Conservation (phyloP, 2,888 invertebrate genomes). For the Scaptomyza cyrtandrae region DNA sequence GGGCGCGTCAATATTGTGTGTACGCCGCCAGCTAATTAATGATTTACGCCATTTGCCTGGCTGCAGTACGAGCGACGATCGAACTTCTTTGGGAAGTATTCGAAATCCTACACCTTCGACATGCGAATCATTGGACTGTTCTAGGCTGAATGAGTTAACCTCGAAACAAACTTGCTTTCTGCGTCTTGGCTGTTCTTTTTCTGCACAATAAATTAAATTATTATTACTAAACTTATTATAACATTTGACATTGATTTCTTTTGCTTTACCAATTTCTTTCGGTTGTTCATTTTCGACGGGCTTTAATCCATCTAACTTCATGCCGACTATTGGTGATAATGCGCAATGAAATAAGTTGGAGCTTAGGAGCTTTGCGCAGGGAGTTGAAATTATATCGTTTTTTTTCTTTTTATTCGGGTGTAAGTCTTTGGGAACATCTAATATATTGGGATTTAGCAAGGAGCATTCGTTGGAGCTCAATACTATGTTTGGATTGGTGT, state of each 20-base stretch:
- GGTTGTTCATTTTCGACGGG: not conserved
- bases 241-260: not conserved
- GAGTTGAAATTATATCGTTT: slow-evolving; percentile 71
- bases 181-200: not conserved
- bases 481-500: slow-evolving; percentile 47
- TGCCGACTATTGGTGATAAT: slow-evolving; percentile 74
- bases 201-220: slow-evolving; percentile 1
- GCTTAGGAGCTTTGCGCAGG: slow-evolving; percentile 42
- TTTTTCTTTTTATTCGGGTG: slow-evolving; percentile 1
- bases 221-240: slow-evolving; percentile 13
- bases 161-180: slow-evolving; percentile 44
- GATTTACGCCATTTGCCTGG: slow-evolving; percentile 90
- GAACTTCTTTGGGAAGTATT: not conserved
- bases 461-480: slow-evolving; percentile 7
- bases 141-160: slow-evolving; percentile 6
- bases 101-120: not conserved
- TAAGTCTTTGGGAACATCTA: not conserved
- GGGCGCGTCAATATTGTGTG: slow-evolving; percentile 51
- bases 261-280: slow-evolving; percentile 15
- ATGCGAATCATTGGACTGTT: not conserved
- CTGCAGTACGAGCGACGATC: slow-evolving; percentile 85
- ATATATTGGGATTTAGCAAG: slow-evolving; percentile 4
- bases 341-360: slow-evolving; percentile 74
- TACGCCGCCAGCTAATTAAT: slow-evolving; percentile 86
- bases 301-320: slow-evolving; percentile 52